phyloP scores from a whole-genome alignment of 2,888 invertebrate species.

The Rhyacophila evoluta region DNA sequence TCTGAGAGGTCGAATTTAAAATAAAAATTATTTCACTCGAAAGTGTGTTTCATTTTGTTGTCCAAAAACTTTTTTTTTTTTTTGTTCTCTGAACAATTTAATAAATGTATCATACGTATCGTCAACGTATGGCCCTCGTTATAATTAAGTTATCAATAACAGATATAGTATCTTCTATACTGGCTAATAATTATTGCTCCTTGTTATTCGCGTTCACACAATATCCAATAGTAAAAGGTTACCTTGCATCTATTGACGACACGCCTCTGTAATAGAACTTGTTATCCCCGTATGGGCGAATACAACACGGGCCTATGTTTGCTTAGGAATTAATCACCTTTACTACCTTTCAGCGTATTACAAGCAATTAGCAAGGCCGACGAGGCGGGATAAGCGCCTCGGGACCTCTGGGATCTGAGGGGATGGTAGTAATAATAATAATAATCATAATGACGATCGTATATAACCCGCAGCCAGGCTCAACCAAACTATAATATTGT shows the following conservation, averaged over 20 bases:
- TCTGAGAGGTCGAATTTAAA: no score
- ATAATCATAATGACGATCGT: slow-evolving; percentile 21
- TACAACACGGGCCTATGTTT: slow-evolving; percentile 31
- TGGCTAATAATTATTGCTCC: no score
- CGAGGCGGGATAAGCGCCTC: slow-evolving; percentile 33
- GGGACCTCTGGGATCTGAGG: not conserved
- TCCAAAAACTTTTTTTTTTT: no score
- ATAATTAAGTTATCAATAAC: no score
- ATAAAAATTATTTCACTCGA: no score
- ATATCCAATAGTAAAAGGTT: not conserved
- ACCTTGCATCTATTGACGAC: not conserved
- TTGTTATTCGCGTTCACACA: no score
- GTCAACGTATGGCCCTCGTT: no score
- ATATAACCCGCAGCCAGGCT: slow-evolving; percentile 15
- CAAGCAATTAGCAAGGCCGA: slow-evolving; percentile 45
- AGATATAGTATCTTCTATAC: no score
- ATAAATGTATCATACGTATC: no score
- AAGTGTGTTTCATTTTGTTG: no score
- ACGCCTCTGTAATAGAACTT: slow-evolving; percentile 5
- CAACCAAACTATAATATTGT: slow-evolving; percentile 1
- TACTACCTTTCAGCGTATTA: slow-evolving; percentile 47
- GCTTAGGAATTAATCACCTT: slow-evolving; percentile 49
- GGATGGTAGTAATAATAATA: slow-evolving; percentile 22
- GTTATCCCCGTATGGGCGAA: slow-evolving; percentile 12
- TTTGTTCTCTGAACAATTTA: no score